Base-by-base conservation (phyloP, 2,888 invertebrate genomes). In the Lumbricus terrestris region DNA sequence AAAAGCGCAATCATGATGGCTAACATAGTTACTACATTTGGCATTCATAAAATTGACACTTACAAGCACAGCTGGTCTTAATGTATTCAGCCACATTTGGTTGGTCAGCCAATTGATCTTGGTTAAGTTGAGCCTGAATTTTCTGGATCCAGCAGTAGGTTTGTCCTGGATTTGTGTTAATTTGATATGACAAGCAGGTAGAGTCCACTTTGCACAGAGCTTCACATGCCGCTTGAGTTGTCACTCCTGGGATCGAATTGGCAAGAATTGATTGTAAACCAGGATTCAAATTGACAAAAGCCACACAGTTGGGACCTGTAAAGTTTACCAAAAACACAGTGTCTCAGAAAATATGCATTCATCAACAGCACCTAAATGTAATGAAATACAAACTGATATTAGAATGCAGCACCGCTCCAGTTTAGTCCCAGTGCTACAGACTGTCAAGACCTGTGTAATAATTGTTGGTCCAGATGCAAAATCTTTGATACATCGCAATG, bases 41-140 rank as follows among this genome's bases (percentile, higher is more conserved):
- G n/a, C n/a, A n/a, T 6, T 15, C 40, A 6, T 40, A 42, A 88
- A 88, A 88, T n/a, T 3, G 38, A 88, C 33, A 89, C 89, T 69
- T 33, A 89, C 89, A 89, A 33, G 47, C 6, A 89, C 89, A 89
- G 89, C 34, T 34, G 16, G 54, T 47, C 37, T 47, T 89, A 34
- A n/a, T 42, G 89, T 47, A 89, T n/a, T 69, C 69, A 69, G 11
- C n/a, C 11, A 69, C 69, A 16, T n/a, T 16, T 11, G 69, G 69
- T 69, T 69, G 69, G n/a, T 6, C n/a, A 69, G 69, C 69, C 69
- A 69, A n/a, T 69, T 8, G 29, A 69, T n/a, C n/a, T 69, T 3
- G 29, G 69, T 69, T n/a, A 69, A 69, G 69, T 69, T 69, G 5
- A 69, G 8, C 13, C n/a, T 0, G 69, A n/a, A n/a, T 6, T 69